Base-by-base conservation (phyloP, 2,888 invertebrate genomes). In the Odontomyia ornata region DNA sequence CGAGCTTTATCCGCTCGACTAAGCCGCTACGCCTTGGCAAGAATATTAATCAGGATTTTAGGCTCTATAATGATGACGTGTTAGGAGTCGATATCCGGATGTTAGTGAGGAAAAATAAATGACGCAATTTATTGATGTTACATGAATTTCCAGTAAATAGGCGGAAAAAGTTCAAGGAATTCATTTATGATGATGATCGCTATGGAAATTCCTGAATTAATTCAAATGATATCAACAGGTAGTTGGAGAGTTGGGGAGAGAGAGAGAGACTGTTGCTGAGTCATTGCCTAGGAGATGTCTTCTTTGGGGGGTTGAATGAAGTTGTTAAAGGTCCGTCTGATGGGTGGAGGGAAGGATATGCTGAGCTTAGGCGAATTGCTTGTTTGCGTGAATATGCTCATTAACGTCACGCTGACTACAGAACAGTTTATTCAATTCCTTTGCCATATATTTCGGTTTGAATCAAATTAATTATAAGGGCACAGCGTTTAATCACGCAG, bases 41-140 rank as follows among this genome's bases (percentile, higher is more conserved):
- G 36, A 27, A 65, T 65, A 36, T 30, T 36, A 65, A 65, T 65
- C n/a, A 28, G 65, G 65, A 18, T 30, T 36, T 65, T 36, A 18
- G 15, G 65, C 13, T 65, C 28, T 13, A 36, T 65, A 30, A 36
- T n/a, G 30, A 36, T 65, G 65, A 65, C 36, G 65, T 65, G 36
- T 60, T 25, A 25, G 18, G 13, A 52, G 52, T 52, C 52, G 52
- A 36, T 36, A 36, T 36, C n/a, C 36, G 36, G 9, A 36, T 30
- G 36, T 7, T 30, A 1, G 13, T 65, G n/a, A 2, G 57, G 11
- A 25, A 23, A 60, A 60, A 18, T 36, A 36, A 65, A 36, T 36
- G 65, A 65, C 36, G 65, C 36, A 36, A 30, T 36, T 65, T 64
- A 36, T 30, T 36, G 36, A 36, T 65, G n/a, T 21, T 36, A 30